phyloP scores from a whole-genome alignment of 2,113 vertebrate genomes.

The Charina bottae region DNA sequence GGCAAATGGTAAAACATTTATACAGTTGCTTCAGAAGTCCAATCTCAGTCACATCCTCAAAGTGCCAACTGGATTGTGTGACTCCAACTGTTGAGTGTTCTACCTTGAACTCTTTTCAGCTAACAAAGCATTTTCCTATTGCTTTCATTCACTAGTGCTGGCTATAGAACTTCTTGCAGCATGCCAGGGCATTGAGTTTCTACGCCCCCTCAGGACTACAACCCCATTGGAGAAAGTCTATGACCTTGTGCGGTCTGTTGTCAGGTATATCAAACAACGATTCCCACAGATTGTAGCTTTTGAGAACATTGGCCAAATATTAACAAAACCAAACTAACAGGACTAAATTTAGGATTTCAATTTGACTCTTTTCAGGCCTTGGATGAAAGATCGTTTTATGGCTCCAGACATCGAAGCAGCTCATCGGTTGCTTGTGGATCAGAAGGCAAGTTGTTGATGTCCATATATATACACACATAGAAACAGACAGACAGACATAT shows the following conservation, averaged over 20 bases:
- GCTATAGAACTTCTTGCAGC: slow-evolving; percentile 93
- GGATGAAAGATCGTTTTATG: slow-evolving; percentile 99
- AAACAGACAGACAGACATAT: neutral
- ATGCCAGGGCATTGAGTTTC: slow-evolving; percentile 98
- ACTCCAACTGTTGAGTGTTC: neutral
- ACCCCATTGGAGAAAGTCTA: slow-evolving; percentile 98
- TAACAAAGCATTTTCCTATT: fast-evolving
- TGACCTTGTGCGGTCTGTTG: slow-evolving; percentile 92
- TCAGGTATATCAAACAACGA: slow-evolving; percentile 85
- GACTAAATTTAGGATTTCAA: neutral
- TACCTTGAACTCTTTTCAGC: neutral
- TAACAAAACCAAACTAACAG: neutral
- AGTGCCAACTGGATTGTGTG: neutral
- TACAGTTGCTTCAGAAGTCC: neutral
- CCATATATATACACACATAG: too few species aligned
- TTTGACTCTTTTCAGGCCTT: slow-evolving; percentile 79
- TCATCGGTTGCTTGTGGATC: slow-evolving; percentile 89
- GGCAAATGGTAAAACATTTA: neutral
- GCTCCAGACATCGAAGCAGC: slow-evolving; percentile 92
- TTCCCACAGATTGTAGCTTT: slow-evolving; percentile 27
- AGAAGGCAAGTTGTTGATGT: slow-evolving; percentile 81
- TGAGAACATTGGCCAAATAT: slow-evolving; percentile 19
- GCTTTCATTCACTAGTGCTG: slow-evolving; percentile 79
- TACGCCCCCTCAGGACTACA: slow-evolving; percentile 93
- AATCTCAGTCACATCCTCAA: neutral